phyloP scores from a whole-genome alignment of 2,113 vertebrate genomes.

The Plecturocebus donacophilus region DNA sequence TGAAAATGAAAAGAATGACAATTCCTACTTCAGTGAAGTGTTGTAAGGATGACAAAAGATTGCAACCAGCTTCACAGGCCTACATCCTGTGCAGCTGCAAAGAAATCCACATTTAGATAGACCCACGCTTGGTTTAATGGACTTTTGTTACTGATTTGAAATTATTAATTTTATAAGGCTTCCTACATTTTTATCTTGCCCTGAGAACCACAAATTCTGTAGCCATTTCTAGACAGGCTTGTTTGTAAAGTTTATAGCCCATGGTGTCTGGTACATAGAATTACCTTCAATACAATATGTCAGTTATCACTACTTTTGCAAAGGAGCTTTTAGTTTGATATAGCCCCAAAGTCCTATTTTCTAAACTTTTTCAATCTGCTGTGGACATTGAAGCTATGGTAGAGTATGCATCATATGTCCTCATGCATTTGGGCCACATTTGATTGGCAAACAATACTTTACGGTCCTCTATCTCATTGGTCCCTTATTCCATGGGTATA shows the following conservation, averaged over 20 bases:
- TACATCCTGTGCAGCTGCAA: background rate
- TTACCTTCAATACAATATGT: background rate
- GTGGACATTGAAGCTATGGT: background rate
- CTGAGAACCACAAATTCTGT: background rate
- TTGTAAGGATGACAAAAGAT: background rate
- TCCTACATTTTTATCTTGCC: background rate
- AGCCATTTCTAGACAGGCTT: background rate
- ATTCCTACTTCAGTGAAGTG: background rate
- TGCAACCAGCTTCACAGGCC: background rate
- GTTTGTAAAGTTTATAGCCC: background rate
- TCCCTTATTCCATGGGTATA: background rate
- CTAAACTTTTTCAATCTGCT: background rate
- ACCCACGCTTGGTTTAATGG: background rate
- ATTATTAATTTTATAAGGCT: background rate
- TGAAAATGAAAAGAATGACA: background rate
- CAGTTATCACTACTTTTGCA: conserved; percentile 7
- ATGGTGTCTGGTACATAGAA: background rate
- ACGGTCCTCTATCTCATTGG: background rate
- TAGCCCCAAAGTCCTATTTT: background rate
- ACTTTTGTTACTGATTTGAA: background rate
- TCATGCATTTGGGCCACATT: background rate
- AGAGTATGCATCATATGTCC: no score
- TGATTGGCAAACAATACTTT: background rate
- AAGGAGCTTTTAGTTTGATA: background rate
- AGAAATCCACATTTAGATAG: background rate